These are phyloP conservation scores for Dendronephthya gigantea DNA, from an alignment of 64 coral and sea anemone species.

Conservation along the genomic window DNA sequence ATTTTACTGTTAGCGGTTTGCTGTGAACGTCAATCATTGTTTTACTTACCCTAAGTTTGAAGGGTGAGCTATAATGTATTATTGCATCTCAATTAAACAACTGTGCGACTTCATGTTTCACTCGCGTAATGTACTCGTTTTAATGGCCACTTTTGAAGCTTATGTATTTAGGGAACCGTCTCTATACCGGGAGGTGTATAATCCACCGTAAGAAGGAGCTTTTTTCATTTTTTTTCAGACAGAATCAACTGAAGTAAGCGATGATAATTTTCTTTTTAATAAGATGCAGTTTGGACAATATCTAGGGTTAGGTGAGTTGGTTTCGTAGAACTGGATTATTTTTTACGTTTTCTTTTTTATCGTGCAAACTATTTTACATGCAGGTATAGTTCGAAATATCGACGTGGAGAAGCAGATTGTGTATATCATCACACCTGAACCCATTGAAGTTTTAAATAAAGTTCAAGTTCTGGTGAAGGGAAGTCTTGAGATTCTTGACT, in stretches of 20 bases:
- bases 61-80: too few relatives aligned
- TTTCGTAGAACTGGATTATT: too few relatives aligned
- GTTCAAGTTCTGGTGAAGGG: background rate
- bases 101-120: too few relatives aligned
- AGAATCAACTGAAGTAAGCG: background rate
- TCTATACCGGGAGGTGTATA: too few relatives aligned
- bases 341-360: background rate
- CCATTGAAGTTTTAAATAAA: background rate
- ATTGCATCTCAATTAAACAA: too few relatives aligned
- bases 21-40: too few relatives aligned
- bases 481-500: background rate
- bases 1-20: too few relatives aligned
- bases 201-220: too few relatives aligned
- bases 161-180: too few relatives aligned
- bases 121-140: too few relatives aligned
- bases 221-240: background rate
- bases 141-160: too few relatives aligned
- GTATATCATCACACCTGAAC: background rate
- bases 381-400: background rate
- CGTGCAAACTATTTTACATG: background rate
- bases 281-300: background rate
- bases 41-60: too few relatives aligned
- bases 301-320: background rate
- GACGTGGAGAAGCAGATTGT: background rate
- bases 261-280: background rate